Conservation (phyloP, 2,113 vertebrate genomes). For the Xiphophorus maculatus region DNA sequence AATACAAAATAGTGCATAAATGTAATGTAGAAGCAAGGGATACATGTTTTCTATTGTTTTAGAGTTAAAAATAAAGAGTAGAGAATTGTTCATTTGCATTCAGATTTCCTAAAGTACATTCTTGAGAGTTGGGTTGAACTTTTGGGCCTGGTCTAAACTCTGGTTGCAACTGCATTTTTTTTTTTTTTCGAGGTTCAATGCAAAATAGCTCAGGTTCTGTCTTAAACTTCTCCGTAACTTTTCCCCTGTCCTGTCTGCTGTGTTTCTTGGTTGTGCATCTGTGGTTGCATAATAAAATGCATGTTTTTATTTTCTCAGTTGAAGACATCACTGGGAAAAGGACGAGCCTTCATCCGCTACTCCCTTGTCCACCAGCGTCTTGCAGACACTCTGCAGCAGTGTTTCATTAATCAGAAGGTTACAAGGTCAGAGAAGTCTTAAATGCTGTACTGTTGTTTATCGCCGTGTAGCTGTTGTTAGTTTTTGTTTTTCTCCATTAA, state of each 20-base stretch:
- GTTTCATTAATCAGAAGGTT: conserved; percentile 91
- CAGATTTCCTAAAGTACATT: background rate
- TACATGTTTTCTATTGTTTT: too few relatives aligned
- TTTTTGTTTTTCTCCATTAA: background rate
- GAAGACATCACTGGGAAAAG: conserved; percentile 94
- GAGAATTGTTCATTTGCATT: background rate
- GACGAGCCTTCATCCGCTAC: conserved; percentile 94
- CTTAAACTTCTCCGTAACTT: too few relatives aligned
- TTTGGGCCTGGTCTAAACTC: too few relatives aligned
- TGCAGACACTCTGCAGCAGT: conserved; percentile 95
- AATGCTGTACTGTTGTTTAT: background rate
- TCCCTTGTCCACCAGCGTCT: conserved; percentile 93
- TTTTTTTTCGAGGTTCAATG: too few relatives aligned
- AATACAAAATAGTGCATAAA: background rate
- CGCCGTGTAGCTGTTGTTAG: background rate
- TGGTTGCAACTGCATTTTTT: too few relatives aligned
- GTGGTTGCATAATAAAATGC: background rate
- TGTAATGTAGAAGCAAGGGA: background rate
- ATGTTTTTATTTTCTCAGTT: conserved; percentile 79
- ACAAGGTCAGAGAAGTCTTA: conserved; percentile 83
- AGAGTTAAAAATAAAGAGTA: too few relatives aligned
- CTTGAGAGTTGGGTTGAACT: too few relatives aligned
- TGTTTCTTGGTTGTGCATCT: background rate
- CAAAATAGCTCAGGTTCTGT: too few relatives aligned
- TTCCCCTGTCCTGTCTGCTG: too few relatives aligned